Percentiles rank a stretch among this genome's conserved stretches.
Evolutionary conservation across 2,113 vertebrate species (phyloP).

Genomic region (Cichladusa arquata): DNA sequence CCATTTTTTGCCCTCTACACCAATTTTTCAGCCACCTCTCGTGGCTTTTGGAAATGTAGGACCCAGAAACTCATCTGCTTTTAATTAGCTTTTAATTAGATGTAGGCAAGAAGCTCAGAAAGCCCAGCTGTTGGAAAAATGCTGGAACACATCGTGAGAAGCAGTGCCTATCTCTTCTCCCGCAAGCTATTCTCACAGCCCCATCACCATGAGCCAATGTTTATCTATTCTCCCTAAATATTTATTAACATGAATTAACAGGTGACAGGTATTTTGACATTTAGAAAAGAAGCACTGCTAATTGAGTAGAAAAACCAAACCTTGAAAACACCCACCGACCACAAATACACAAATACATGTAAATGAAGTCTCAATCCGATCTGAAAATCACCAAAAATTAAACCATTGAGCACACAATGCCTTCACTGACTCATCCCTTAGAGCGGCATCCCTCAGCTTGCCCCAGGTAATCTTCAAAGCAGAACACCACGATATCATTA

Average conservation of each 20-base stretch:
- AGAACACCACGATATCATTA: neutral
- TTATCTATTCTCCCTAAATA: neutral
- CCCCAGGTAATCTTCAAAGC: neutral
- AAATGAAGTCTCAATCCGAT: neutral
- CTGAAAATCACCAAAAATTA: neutral
- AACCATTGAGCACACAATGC: neutral
- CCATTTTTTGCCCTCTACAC: fast-evolving
- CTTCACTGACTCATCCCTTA: neutral
- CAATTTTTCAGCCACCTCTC: neutral
- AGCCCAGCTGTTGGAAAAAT: neutral
- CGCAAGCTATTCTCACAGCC: neutral
- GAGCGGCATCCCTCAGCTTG: neutral
- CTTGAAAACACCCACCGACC: neutral
- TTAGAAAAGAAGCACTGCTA: neutral
- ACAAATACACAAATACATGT: neutral
- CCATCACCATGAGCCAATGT: neutral
- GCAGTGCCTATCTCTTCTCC: neutral
- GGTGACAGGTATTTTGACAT: conserved; percentile 36
- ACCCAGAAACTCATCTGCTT: neutral
- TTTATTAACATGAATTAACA: neutral
- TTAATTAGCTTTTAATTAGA: neutral
- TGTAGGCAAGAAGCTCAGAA: neutral
- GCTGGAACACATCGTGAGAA: neutral
- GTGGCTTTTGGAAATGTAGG: neutral
- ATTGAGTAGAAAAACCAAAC: neutral